Conservation (phyloP, 2,113 vertebrate genomes). For the Hippoglossus stenolepis region DNA sequence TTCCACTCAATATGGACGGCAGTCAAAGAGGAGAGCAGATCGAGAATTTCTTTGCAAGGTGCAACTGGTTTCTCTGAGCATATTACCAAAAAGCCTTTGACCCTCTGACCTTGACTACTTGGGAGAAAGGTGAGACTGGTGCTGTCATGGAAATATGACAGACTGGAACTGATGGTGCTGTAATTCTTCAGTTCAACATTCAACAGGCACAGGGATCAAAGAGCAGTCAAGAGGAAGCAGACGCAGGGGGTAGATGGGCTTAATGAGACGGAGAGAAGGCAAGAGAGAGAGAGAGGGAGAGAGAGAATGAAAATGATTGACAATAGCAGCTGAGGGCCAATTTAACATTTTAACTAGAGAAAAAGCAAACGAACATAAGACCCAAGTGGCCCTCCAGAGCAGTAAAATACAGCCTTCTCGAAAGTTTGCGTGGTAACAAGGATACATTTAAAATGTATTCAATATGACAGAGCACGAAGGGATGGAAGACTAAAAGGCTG, state of each 20-base stretch:
- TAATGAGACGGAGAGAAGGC: not conserved
- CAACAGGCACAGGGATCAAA: slow-evolving; percentile 50
- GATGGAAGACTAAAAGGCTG: not conserved
- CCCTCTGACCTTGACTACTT: slow-evolving; percentile 20
- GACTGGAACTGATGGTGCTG: slow-evolving; percentile 49
- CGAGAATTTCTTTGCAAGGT: not conserved
- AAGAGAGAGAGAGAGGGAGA: slow-evolving; percentile 9
- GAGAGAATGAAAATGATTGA: slow-evolving; percentile 50
- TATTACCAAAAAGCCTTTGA: slow-evolving; percentile 8
- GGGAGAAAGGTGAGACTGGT: slow-evolving; percentile 6
- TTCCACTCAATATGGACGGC: not conserved
- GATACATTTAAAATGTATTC: not conserved
- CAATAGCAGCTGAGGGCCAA: slow-evolving; percentile 55
- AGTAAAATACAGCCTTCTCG: slow-evolving; percentile 38
- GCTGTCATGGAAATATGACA: slow-evolving; percentile 53
- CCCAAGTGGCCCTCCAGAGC: slow-evolving; percentile 10
- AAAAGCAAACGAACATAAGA: slow-evolving; percentile 15
- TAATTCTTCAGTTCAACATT: slow-evolving; percentile 47
- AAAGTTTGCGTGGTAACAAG: not conserved
- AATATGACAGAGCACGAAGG: not conserved
- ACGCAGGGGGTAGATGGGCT: slow-evolving; percentile 10
- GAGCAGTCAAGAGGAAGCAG: slow-evolving; percentile 36
- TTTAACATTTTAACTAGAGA: slow-evolving; percentile 47
- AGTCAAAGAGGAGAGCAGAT: not conserved
- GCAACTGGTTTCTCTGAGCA: slow-evolving; percentile 14